Percentiles rank a stretch among this genome's conserved stretches.
phyloP scores from a whole-genome alignment of 2,888 invertebrate species.

The Melieria picta region DNA sequence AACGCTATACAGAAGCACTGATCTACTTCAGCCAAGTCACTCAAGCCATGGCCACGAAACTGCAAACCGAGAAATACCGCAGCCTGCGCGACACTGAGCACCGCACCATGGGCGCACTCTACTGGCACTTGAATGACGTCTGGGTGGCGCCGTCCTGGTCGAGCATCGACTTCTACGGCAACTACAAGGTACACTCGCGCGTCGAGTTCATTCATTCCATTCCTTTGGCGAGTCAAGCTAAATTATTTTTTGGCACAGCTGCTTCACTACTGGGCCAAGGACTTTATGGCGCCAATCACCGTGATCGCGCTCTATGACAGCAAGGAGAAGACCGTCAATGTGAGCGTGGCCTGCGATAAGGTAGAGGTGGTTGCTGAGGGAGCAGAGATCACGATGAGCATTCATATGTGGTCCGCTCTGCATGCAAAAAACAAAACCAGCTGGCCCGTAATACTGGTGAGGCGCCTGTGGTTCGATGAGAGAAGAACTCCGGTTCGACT shows the following conservation, averaged over 20 bases:
- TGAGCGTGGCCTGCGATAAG: slow-evolving; percentile 75
- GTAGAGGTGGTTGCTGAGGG: slow-evolving; percentile 64
- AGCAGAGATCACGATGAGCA: slow-evolving; percentile 68
- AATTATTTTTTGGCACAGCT: slow-evolving; percentile 48
- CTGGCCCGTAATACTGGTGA: slow-evolving; percentile 56
- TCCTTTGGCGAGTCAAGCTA: background rate
- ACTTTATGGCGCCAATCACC: slow-evolving; percentile 84
- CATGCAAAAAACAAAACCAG: slow-evolving; percentile 54
- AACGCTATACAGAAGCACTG: slow-evolving; percentile 73
- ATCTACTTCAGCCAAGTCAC: slow-evolving; percentile 88
- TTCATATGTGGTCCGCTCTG: slow-evolving; percentile 71
- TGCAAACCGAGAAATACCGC: slow-evolving; percentile 85
- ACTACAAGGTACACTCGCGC: slow-evolving; percentile 58
- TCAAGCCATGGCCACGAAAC: slow-evolving; percentile 89
- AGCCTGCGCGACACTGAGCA: slow-evolving; percentile 65
- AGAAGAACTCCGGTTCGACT: background rate
- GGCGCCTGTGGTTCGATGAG: background rate
- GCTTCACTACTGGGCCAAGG: slow-evolving; percentile 85
- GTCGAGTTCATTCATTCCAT: slow-evolving; percentile 37
- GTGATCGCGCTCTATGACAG: slow-evolving; percentile 71
- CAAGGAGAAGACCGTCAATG: slow-evolving; percentile 68
- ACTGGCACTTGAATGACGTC: slow-evolving; percentile 98
- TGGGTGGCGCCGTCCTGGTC: slow-evolving; percentile 99
- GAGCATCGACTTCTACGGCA: slow-evolving; percentile 74
- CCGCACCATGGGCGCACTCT: slow-evolving; percentile 93